Evolutionary conservation across 2,797 vertebrate species (phyloP), one percentile per base, ranked within the genome.

Genomic region (Karalla daura): DNA sequence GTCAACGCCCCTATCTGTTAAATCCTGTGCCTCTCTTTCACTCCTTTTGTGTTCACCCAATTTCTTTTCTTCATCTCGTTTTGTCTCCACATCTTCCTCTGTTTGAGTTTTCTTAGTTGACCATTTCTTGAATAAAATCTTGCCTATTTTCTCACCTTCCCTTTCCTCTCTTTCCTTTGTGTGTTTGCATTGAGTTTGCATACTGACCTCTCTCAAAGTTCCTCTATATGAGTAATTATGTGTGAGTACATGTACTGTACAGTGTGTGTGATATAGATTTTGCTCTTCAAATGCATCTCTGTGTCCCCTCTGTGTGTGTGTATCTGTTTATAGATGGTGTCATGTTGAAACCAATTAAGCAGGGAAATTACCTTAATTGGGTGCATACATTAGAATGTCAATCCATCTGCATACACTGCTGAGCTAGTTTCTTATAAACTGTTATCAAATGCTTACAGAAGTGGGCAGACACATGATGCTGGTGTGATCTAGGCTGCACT

Each of bases 61-160:
- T 43, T 32, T 15, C 54, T 47, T 67, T 74, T 51, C 20, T 24
- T 52, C 51, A 28, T 27, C 5, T 75, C 65, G 49, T 58, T 27
- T 54, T 43, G 49, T 52, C 23, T 39, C 51, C 76, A 35, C 44
- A 50, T 53, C 13, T 53, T 65, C 78, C 73, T 80, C 40, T 78
- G 15, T 88, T 79, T 27, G 41, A 45, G 61, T 86, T 85, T 84
- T 80, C 69, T 70, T 80, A 82, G 65, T 78, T 66, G 44, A 25
- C 18, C 20, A 80, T 47, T 70, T 85, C 58, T 67, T 54, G 35
- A 94, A 93, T 94, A 92, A 94, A 94, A 86, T 80, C 61, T 5
- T 25, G 74, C 76, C 70, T 62, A 70, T 86, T 86, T 85, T 83
- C 77, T 80, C 60, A 80, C 76, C 52, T 81, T 76, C 33, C 63